Base-by-base conservation (phyloP, 2,113 vertebrate species). In the Rhabdomys dilectus region DNA sequence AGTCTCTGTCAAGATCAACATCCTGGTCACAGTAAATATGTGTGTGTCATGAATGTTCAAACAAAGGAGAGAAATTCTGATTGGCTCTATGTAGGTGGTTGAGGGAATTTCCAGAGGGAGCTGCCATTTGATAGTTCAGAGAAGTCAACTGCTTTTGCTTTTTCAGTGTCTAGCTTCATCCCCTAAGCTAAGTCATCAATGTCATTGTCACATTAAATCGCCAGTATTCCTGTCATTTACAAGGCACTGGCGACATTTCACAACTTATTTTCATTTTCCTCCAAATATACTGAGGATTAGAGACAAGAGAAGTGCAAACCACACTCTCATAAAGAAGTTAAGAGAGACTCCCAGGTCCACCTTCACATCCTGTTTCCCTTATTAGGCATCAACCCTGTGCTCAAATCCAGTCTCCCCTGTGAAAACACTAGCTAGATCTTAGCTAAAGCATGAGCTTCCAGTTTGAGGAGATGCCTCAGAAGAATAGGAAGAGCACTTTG, bases 241-340 rank as follows among this genome's bases (percentile, higher is more conserved):
- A 95, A 95, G 53, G 15, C 42, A 48, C 19, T 93, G 60, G 51
- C 16, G 73, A 84, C 21, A 73, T 88, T 87, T 96, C n/a, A 80
- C 60, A 82, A 58, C 31, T 87, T 78, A 78, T 64, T 91, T 78
- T 66, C 82, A n/a, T 58, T 62, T 26, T 87, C 17, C 26, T 53
- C 91, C 21, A n/a, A 70, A 45, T 64, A 88, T 68, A 86, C 45
- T 78, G 22, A 78, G 70, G 66, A 16, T 51, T 91, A 89, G 24
- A 94, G 51, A 87, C 36, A n/a, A 89, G 56, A 88, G 21, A 48
- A 15, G 13, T 45, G 84, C 13, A 22, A 87, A 24, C 3, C 34
- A 60, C 12, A 11, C 31, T 36, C 73, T 36, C 73, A 9, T 22
- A 80, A 85, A 93, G 58, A 89, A 75, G 34, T 29, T 73, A 24